Percentiles rank a stretch among this genome's conserved stretches.
phyloP scores from a whole-genome alignment of 2,797 vertebrate genomes.

The Protonibea diacanthus region DNA sequence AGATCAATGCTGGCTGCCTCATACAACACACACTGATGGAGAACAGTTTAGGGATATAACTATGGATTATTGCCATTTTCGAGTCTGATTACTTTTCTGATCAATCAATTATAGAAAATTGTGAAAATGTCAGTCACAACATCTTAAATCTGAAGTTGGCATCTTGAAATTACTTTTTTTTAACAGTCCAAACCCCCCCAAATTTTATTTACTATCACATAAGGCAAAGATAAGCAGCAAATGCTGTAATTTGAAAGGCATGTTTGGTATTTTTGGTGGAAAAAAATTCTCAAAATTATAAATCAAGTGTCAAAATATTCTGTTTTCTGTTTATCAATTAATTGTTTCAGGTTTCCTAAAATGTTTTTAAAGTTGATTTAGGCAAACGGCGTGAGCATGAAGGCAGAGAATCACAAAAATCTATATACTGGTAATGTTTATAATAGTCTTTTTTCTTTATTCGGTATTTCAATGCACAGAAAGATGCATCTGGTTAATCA shows the following conservation, averaged over 20 bases:
- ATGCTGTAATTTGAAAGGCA: neutral
- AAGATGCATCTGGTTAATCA: slow-evolving; percentile 29
- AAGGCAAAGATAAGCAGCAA: neutral
- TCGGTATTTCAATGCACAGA: slow-evolving; percentile 27
- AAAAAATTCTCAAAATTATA: neutral
- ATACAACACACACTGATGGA: neutral
- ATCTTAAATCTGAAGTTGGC: neutral
- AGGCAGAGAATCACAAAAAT: neutral
- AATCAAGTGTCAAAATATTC: neutral
- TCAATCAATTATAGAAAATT: neutral
- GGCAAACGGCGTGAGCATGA: neutral
- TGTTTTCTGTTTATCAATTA: neutral
- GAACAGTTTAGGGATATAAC: neutral
- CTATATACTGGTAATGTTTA: neutral
- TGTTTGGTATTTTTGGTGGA: neutral
- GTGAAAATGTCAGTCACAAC: neutral
- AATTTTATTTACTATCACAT: neutral
- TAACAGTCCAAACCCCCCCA: neutral
- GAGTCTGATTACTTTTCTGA: neutral
- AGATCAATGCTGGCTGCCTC: neutral
- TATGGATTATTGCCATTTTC: neutral
- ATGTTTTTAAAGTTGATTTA: neutral
- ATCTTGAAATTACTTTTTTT: neutral
- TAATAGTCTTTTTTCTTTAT: neutral
- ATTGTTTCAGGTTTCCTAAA: neutral